Percentiles rank a stretch among this genome's conserved stretches.
Conservation (phyloP, 2,888 invertebrate species). For the Emesis furor region DNA sequence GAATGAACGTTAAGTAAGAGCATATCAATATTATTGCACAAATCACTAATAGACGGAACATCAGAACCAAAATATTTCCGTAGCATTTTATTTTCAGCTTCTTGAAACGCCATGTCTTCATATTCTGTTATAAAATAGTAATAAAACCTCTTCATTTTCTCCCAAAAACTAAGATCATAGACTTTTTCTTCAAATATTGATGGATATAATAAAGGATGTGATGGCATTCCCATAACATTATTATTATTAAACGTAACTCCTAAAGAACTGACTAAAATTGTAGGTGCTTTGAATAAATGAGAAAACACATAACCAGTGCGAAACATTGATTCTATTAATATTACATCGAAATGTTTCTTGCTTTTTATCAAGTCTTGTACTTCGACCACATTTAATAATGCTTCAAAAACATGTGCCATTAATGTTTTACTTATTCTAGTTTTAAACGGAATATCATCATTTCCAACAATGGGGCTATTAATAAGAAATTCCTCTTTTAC, state of each 20-base stretch:
- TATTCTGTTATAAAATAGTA: slow-evolving; percentile 50
- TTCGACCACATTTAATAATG: slow-evolving; percentile 57
- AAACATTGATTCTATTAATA: slow-evolving; percentile 78
- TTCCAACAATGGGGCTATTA: slow-evolving; percentile 24
- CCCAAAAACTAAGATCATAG: slow-evolving; percentile 76
- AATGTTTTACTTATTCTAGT: not conserved
- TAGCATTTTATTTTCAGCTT: slow-evolving; percentile 46
- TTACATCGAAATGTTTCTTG: slow-evolving; percentile 77
- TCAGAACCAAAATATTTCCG: slow-evolving; percentile 66
- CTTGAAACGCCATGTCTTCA: slow-evolving; percentile 9
- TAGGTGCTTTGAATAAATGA: slow-evolving; percentile 80
- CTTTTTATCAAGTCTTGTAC: slow-evolving; percentile 60
- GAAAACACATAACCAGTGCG: slow-evolving; percentile 75
- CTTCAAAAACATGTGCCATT: slow-evolving; percentile 51
- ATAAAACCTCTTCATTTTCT: slow-evolving; percentile 76
- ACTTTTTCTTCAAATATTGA: slow-evolving; percentile 61
- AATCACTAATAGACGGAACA: slow-evolving; percentile 67
- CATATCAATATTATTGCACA: slow-evolving; percentile 78
- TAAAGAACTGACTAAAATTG: slow-evolving; percentile 76
- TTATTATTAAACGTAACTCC: slow-evolving; percentile 68
- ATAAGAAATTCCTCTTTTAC: not conserved
- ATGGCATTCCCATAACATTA: slow-evolving; percentile 75
- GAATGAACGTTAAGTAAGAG: slow-evolving; percentile 83
- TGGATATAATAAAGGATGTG: slow-evolving; percentile 78
- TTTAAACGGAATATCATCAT: slow-evolving; percentile 52